Evolutionary conservation across 2,113 vertebrate species (phyloP).

Genomic region (Felis chaus): DNA sequence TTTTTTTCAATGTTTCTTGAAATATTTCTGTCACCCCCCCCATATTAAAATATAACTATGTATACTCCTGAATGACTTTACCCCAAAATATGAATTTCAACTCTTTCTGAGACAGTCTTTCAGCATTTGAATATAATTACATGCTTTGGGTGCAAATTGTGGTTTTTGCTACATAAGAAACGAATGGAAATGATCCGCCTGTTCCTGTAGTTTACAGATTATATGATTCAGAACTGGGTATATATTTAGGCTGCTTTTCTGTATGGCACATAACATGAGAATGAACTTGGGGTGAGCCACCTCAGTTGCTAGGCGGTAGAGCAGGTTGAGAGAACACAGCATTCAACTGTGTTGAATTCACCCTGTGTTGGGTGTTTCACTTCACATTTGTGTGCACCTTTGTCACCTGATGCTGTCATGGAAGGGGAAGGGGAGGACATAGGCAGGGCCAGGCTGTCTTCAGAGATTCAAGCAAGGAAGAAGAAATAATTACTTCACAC

Average conservation of each 20-base stretch:
- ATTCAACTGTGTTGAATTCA: conserved; percentile 49
- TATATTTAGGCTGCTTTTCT: conserved; percentile 83
- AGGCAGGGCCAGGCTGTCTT: conserved; percentile 53
- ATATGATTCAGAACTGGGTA: conserved; percentile 78
- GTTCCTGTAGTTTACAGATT: conserved; percentile 84
- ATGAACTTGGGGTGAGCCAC: conserved; percentile 76
- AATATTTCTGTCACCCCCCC: conserved; percentile 51
- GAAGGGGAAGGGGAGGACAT: neutral
- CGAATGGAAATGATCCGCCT: conserved; percentile 84
- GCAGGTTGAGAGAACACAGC: conserved; percentile 70
- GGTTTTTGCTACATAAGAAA: conserved; percentile 83
- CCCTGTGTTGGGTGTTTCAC: conserved; percentile 58
- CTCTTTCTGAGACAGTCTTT: conserved; percentile 81
- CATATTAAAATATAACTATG: conserved; percentile 70
- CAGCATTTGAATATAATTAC: conserved; percentile 87
- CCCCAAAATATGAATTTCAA: conserved; percentile 84
- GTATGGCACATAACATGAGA: conserved; percentile 82
- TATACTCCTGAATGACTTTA: conserved; percentile 75
- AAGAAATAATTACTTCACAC: neutral
- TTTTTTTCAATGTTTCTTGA: conserved; percentile 23
- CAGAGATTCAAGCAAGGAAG: conserved; percentile 33
- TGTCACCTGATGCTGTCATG: conserved; percentile 68
- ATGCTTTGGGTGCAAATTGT: conserved; percentile 83
- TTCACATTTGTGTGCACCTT: conserved; percentile 73
- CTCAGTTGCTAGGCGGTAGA: conserved; percentile 73